Conservation (phyloP, 1,140 invertebrate species). For the Brachionus calyciflorus region DNA sequence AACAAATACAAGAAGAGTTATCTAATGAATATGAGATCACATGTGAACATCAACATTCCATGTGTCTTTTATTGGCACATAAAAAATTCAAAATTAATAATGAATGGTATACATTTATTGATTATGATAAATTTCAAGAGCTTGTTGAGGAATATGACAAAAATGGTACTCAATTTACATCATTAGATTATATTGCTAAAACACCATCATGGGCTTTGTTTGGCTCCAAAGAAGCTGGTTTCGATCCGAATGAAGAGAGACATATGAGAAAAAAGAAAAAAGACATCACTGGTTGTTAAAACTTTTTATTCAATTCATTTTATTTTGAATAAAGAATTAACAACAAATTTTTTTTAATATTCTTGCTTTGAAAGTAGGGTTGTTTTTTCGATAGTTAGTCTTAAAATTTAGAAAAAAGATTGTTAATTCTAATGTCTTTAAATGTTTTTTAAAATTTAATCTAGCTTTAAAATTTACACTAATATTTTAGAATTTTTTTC, state of each 20-base stretch:
- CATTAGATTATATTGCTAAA: conserved; percentile 64
- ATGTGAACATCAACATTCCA: conserved; percentile 69
- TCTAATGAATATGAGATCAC: conserved; percentile 64
- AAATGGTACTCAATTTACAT: conserved; percentile 62
- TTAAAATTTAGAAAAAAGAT: too few relatives aligned
- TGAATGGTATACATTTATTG: conserved; percentile 68
- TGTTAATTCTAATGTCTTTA: too few relatives aligned
- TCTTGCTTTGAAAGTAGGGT: not conserved
- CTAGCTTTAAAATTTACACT: too few relatives aligned
- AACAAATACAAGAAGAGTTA: conserved; percentile 48
- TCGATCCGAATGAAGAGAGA: conserved; percentile 66
- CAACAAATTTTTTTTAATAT: not conserved
- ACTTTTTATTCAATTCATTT: not conserved
- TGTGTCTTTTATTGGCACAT: conserved; percentile 67
- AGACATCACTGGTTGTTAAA: conserved; percentile 31
- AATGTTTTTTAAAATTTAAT: too few relatives aligned
- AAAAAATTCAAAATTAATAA: conserved; percentile 65
- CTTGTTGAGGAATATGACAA: conserved; percentile 60
- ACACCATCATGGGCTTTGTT: conserved; percentile 67
- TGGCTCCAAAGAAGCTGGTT: conserved; percentile 65
- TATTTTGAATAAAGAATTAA: not conserved
- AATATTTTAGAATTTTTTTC: too few relatives aligned
- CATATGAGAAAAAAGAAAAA: conserved; percentile 61
- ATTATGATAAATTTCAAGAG: conserved; percentile 66
- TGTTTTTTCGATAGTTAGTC: too few relatives aligned